Conservation (phyloP, 2,888 invertebrate species). For the Lasioglossum malachurum region DNA sequence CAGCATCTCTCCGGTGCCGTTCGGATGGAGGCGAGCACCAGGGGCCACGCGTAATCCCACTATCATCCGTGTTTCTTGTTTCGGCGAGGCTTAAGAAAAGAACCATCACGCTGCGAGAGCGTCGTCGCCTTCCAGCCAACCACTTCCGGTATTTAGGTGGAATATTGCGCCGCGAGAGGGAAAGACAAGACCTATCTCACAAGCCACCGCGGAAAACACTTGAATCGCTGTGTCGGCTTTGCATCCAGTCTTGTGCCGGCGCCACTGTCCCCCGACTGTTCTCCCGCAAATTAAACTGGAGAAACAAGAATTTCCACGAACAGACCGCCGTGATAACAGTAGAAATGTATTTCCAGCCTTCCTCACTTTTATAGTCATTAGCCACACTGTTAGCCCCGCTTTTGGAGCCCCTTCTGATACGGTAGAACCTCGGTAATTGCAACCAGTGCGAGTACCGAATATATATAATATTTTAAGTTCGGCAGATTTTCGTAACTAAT, state of each 20-base stretch:
- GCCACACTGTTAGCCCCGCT: background rate
- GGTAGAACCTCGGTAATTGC: background rate
- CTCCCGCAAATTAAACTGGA: conserved; percentile 34
- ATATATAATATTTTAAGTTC: no score
- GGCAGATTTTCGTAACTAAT: background rate
- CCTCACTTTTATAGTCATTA: background rate
- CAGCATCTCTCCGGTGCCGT: conserved; percentile 3
- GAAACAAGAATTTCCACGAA: conserved; percentile 31
- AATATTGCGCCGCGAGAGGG: conserved; percentile 43
- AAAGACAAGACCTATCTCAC: conserved; percentile 50
- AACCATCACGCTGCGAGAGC: conserved; percentile 52
- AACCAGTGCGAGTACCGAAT: background rate
- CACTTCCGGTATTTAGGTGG: conserved; percentile 78
- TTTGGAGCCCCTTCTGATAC: background rate
- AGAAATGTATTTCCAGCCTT: background rate
- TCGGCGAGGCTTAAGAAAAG: conserved; percentile 65
- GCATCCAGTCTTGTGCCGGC: conserved; percentile 17
- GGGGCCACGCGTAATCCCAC: conserved; percentile 57
- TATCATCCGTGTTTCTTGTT: conserved; percentile 70
- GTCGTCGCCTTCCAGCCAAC: conserved; percentile 69
- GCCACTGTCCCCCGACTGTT: no score
- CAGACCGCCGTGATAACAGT: background rate
- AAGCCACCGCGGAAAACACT: conserved; percentile 47
- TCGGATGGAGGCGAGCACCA: background rate
- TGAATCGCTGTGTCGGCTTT: conserved; percentile 64